phyloP scores from a whole-genome alignment of 2,113 vertebrate species.

The Oreochromis niloticus region DNA sequence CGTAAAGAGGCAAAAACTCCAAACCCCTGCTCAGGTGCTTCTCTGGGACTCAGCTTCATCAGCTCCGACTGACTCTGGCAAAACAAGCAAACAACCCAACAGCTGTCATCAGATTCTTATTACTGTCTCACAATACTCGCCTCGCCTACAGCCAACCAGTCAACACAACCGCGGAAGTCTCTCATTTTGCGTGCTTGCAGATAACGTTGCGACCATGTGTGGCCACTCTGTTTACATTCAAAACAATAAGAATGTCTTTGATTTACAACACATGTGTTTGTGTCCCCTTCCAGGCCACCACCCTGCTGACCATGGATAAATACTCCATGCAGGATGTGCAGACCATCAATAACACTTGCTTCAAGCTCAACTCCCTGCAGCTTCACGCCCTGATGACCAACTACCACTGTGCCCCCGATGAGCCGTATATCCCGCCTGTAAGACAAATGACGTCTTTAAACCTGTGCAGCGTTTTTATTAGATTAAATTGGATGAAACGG shows the following conservation, averaged over 20 bases:
- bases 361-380: slow-evolving; percentile 96
- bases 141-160: background rate
- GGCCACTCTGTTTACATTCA: background rate
- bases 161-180: background rate
- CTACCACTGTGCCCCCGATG: slow-evolving; percentile 95
- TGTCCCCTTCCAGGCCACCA: slow-evolving; percentile 82
- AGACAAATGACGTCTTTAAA: slow-evolving; percentile 20
- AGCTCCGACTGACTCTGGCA: background rate
- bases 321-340: slow-evolving; percentile 90
- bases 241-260: background rate
- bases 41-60: background rate
- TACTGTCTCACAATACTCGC: background rate
- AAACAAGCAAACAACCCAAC: background rate
- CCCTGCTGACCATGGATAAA: slow-evolving; percentile 97
- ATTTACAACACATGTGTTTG: background rate
- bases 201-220: background rate
- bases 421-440: slow-evolving; percentile 93
- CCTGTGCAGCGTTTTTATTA: background rate
- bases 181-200: background rate
- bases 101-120: background rate
- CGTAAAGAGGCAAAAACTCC: background rate
- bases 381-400: slow-evolving; percentile 91
- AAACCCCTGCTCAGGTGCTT: background rate
- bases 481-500: background rate
- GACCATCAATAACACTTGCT: slow-evolving; percentile 95